Evolutionary conservation across 2,888 invertebrate species (phyloP).

Genomic region (Apamea monoglypha): DNA sequence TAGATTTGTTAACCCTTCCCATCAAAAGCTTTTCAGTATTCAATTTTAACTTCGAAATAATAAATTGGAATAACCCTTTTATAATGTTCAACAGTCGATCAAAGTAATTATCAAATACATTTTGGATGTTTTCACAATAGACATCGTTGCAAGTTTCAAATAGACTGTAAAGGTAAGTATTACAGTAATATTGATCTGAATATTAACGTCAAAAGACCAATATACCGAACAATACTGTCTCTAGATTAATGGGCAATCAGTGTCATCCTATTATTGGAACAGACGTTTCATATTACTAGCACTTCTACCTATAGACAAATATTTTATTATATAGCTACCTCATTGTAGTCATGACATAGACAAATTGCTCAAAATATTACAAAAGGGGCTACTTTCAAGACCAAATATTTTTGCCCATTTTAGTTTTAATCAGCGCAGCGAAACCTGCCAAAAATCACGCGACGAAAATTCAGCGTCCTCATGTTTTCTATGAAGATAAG

Average conservation of each 20-base stretch:
- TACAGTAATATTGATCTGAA: neutral
- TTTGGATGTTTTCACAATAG: neutral
- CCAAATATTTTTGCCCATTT: neutral
- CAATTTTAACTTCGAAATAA: conserved; percentile 12
- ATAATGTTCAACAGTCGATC: neutral
- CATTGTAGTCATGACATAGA: neutral
- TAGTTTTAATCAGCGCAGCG: neutral
- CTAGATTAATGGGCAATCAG: conserved; percentile 17
- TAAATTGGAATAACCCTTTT: neutral
- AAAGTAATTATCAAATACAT: conserved; percentile 7
- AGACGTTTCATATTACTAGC: too few species aligned
- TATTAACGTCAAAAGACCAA: neutral
- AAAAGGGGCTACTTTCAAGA: neutral
- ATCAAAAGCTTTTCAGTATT: neutral
- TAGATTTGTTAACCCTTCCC: too few species aligned
- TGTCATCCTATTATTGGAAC: too few species aligned
- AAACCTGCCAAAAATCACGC: neutral
- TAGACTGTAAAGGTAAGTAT: neutral
- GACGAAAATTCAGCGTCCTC: neutral
- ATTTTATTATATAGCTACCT: neutral
- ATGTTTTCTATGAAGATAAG: neutral
- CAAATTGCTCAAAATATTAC: neutral
- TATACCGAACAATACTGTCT: conserved; percentile 1
- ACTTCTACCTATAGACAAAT: neutral
- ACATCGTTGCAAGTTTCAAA: neutral